Conservation (phyloP, 2,888 invertebrate genomes). For the Laspeyria flexula region DNA sequence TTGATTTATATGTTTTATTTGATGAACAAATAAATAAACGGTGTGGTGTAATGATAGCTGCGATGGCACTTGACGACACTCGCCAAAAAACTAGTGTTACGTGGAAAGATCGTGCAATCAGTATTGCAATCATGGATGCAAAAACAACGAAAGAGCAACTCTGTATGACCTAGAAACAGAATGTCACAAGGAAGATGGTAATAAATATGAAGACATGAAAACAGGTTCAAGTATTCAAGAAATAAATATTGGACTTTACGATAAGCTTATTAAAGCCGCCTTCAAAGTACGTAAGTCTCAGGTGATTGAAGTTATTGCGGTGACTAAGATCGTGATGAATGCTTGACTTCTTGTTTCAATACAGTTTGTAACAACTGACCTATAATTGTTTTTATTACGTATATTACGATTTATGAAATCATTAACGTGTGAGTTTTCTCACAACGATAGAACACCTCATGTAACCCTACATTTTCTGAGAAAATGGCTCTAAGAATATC, state of each 20-base stretch:
- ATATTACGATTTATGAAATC: conserved; percentile 6
- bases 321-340: conserved; percentile 22
- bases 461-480: not conserved
- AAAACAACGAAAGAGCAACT: conserved; percentile 20
- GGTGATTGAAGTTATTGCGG: conserved; percentile 16
- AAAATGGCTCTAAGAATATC: too few species aligned
- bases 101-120: conserved; percentile 35
- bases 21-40: conserved; percentile 38
- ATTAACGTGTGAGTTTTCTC: conserved; percentile 22
- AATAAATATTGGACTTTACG: conserved; percentile 9
- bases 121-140: conserved; percentile 33
- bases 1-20: conserved; percentile 37
- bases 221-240: conserved; percentile 19
- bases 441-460: conserved; percentile 9
- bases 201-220: conserved; percentile 27
- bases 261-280: not conserved
- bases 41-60: conserved; percentile 33
- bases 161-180: conserved; percentile 32
- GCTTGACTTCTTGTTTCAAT: conserved; percentile 1
- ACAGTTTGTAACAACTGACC: conserved; percentile 21
- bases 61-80: conserved; percentile 29
- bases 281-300: conserved; percentile 10
- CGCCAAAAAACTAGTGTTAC: conserved; percentile 26
- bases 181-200: conserved; percentile 36
- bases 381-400: conserved; percentile 17